Percentiles rank a stretch among this genome's conserved stretches.
Conservation (phyloP, 2,797 vertebrate species). For the Phrynocephalus vlangalii region DNA sequence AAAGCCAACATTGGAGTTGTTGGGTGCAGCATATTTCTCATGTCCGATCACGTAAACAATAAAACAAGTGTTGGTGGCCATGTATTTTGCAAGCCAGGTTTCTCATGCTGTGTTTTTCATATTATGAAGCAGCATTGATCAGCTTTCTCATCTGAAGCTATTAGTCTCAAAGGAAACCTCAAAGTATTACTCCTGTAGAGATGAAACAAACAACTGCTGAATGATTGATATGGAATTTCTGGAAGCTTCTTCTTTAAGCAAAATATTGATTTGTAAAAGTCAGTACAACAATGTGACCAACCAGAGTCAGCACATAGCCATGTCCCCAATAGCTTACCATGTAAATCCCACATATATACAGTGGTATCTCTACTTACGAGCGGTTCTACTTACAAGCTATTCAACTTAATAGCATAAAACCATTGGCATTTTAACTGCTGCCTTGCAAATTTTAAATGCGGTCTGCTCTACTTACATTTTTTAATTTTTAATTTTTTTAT, state of each 20-base stretch:
- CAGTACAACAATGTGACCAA: not conserved
- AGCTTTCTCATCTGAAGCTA: not conserved
- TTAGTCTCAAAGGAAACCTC: not conserved
- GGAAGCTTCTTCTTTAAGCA: not conserved
- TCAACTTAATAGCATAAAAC: too few species aligned
- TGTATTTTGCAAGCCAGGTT: slow-evolving; percentile 48
- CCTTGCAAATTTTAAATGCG: too few species aligned
- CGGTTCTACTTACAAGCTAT: too few species aligned
- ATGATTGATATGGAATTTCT: not conserved
- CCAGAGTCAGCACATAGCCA: not conserved
- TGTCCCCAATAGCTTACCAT: not conserved
- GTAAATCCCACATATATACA: not conserved
- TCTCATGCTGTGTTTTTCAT: slow-evolving; percentile 12
- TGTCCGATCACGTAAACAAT: slow-evolving; percentile 36
- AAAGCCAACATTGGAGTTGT: slow-evolving; percentile 47
- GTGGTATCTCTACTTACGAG: not conserved
- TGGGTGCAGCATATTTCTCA: slow-evolving; percentile 36
- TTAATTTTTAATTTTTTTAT: too few species aligned
- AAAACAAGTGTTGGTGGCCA: slow-evolving; percentile 22
- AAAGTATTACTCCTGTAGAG: not conserved
- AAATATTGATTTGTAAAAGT: not conserved
- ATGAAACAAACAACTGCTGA: slow-evolving; percentile 12
- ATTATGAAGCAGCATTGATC: not conserved
- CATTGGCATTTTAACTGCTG: too few species aligned
- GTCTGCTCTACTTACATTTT: too few species aligned